Evolutionary conservation across 2,888 invertebrate species (phyloP).

Genomic region (Linnaemya vulpina): DNA sequence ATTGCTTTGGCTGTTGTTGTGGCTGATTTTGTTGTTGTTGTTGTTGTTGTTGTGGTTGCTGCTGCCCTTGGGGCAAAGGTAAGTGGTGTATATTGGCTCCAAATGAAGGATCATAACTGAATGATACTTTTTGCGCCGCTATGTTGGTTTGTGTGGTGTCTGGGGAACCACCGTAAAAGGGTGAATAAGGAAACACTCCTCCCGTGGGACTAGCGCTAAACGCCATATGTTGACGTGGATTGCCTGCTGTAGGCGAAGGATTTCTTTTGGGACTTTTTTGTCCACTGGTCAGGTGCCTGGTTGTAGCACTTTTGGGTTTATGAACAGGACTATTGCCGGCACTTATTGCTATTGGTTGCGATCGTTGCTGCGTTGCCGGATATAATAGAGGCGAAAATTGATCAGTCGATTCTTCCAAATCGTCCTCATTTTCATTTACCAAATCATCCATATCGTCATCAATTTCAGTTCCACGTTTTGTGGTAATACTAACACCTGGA

Average conservation of each 20-base stretch:
- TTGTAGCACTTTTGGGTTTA: slow-evolving; percentile 8
- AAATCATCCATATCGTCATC: slow-evolving; percentile 72
- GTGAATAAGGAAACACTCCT: slow-evolving; percentile 76
- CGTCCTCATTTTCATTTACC: slow-evolving; percentile 64
- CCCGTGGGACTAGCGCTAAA: slow-evolving; percentile 79
- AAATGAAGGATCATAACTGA: slow-evolving; percentile 79
- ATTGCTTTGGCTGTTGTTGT: slow-evolving; percentile 50
- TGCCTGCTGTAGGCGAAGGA: slow-evolving; percentile 61
- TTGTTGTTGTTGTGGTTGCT: slow-evolving; percentile 44
- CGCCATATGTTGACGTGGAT: slow-evolving; percentile 72
- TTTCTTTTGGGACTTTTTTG: slow-evolving; percentile 59
- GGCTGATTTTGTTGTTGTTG: slow-evolving; percentile 58
- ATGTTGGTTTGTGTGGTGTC: slow-evolving; percentile 63
- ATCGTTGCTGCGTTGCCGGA: slow-evolving; percentile 70
- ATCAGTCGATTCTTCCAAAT: slow-evolving; percentile 77
- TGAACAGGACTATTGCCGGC: slow-evolving; percentile 80
- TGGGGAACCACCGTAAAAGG: slow-evolving; percentile 79
- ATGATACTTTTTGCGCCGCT: slow-evolving; percentile 72
- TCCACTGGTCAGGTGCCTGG: slow-evolving; percentile 23
- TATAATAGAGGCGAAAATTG: slow-evolving; percentile 80
- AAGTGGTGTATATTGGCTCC: slow-evolving; percentile 76
- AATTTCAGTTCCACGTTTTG: slow-evolving; percentile 23
- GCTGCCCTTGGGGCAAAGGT: slow-evolving; percentile 72
- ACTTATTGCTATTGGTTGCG: slow-evolving; percentile 80
- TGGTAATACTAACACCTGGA: slow-evolving; percentile 50